Percentiles rank a stretch among this genome's conserved stretches.
Evolutionary conservation across 2,113 vertebrate genomes (phyloP).

Genomic region (Furnarius figulus): DNA sequence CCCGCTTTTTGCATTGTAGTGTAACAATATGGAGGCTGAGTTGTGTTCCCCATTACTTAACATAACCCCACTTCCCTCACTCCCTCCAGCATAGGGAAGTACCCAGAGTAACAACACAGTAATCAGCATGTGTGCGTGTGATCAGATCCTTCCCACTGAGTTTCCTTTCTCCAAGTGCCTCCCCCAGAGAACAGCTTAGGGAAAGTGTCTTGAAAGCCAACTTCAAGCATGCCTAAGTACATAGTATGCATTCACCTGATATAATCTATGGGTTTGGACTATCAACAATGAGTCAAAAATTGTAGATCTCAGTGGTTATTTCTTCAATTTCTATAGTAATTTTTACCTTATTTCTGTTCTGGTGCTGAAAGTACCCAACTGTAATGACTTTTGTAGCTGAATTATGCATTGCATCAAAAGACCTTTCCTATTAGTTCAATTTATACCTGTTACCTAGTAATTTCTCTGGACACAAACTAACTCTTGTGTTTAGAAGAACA

Average conservation of each 20-base stretch:
- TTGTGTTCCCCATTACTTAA: background rate
- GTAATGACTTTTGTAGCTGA: background rate
- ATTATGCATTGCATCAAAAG: background rate
- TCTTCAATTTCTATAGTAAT: background rate
- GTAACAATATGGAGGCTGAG: accelerated
- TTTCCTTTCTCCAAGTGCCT: background rate
- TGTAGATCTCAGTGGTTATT: background rate
- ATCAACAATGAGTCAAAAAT: background rate
- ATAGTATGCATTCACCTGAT: background rate
- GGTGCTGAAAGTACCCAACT: background rate
- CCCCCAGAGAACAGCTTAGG: background rate
- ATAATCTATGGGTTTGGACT: background rate
- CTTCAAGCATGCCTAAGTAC: background rate
- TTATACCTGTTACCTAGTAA: background rate
- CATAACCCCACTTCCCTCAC: background rate
- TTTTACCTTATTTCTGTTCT: background rate
- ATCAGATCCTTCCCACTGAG: background rate
- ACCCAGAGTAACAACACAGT: background rate
- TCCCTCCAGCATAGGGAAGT: background rate
- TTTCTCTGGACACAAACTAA: background rate
- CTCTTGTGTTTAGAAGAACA: background rate
- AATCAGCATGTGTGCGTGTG: accelerated
- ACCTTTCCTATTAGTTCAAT: background rate
- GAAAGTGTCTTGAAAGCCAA: background rate
- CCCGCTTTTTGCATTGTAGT: background rate